Conservation (phyloP, 2,797 vertebrate species). For the Darevskia nairensis region DNA sequence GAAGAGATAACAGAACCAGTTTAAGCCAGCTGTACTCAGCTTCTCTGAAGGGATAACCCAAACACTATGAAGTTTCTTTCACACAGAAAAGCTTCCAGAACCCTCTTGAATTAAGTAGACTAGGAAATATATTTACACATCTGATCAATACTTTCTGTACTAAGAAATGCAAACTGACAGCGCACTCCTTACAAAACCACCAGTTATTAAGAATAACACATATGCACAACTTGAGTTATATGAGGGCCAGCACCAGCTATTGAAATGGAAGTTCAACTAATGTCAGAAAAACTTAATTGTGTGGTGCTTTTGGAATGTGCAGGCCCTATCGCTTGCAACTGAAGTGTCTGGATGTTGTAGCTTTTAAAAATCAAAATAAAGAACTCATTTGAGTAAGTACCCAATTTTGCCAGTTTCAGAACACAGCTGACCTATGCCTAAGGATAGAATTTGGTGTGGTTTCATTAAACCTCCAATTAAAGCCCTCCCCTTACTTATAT, state of each 20-base stretch:
- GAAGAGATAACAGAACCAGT: too few relatives aligned
- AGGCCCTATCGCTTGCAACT: not conserved
- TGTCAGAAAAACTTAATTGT: not conserved
- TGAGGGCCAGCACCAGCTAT: not conserved
- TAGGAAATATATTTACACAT: too few relatives aligned
- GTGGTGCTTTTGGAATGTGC: not conserved
- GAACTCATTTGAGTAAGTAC: not conserved
- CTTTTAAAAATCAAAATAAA: not conserved
- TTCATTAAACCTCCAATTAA: constrained; percentile 16
- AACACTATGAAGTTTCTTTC: too few relatives aligned
- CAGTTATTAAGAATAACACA: not conserved
- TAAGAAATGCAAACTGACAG: too few relatives aligned
- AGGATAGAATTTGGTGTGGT: not conserved
- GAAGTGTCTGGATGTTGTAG: too few relatives aligned
- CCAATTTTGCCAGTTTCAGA: constrained; percentile 1
- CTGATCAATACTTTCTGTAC: too few relatives aligned
- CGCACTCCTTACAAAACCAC: not conserved
- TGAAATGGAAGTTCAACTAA: not conserved
- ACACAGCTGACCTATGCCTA: constrained; percentile 5
- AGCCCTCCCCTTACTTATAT: not conserved
- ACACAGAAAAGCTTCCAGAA: too few relatives aligned
- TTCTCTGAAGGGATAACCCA: too few relatives aligned
- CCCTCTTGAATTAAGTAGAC: too few relatives aligned
- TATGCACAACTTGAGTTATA: not conserved
- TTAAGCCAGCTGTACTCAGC: too few relatives aligned